Evolutionary conservation across 2,888 invertebrate species (phyloP).

Genomic region (Physocephala rufipes): DNA sequence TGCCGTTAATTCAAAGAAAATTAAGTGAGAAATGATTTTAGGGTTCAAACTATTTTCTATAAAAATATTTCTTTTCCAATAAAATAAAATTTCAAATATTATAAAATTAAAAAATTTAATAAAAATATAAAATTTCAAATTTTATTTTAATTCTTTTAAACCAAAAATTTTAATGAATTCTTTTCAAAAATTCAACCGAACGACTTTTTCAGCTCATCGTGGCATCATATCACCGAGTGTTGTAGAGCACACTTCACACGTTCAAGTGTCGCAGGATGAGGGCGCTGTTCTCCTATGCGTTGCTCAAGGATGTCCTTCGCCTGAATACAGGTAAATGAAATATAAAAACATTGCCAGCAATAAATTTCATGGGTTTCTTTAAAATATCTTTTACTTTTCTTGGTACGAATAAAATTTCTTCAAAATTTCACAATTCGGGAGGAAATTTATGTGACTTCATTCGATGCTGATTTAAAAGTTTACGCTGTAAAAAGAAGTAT

Average conservation of each 20-base stretch:
- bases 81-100: no score
- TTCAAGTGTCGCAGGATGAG: conserved; percentile 78
- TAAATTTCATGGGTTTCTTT: no score
- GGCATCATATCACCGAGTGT: conserved; percentile 77
- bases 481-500: no score
- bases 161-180: no score
- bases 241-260: conserved; percentile 75
- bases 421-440: not conserved
- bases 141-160: not conserved
- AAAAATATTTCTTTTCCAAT: no score
- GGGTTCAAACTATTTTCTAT: no score
- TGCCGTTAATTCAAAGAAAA: not conserved
- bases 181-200: not conserved
- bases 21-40: no score
- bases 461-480: not conserved
- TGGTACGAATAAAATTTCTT: no score
- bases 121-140: no score
- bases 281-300: conserved; percentile 80
- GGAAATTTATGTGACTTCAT: not conserved
- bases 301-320: conserved; percentile 81
- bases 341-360: not conserved
- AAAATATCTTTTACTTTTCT: no score
- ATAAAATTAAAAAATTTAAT: no score
- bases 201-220: conserved; percentile 70
- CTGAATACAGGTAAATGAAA: conserved; percentile 76